These are phyloP conservation scores for Leptopterna dolabrata DNA, from an alignment of 2,888 invertebrate species.

Conservation along the genomic window DNA sequence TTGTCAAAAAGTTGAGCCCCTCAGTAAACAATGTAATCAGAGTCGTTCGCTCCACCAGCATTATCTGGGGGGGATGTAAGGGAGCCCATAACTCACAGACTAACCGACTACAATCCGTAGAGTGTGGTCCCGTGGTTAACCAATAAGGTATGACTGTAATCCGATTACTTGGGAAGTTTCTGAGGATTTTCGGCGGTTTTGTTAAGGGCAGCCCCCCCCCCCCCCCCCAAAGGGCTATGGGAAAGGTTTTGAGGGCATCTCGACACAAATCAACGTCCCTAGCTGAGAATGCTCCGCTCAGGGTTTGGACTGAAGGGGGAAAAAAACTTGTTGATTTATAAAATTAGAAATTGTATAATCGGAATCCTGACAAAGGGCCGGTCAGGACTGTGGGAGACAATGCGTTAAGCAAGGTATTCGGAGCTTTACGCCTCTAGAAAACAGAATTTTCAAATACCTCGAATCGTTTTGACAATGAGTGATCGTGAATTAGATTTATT, in stretches of 20 bases:
- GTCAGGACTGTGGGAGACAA: slow-evolving; percentile 18
- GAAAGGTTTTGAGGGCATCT: not conserved
- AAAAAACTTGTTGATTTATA: slow-evolving; percentile 52
- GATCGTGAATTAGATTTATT: no score
- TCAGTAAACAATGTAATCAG: slow-evolving; percentile 47
- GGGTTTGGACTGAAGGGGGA: slow-evolving; percentile 14
- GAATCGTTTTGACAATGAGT: not conserved
- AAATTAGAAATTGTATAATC: slow-evolving; percentile 53
- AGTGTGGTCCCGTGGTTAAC: slow-evolving; percentile 26
- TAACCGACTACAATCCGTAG: not conserved
- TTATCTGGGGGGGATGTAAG: not conserved
- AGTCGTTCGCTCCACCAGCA: not conserved
- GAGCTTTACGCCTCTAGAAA: not conserved
- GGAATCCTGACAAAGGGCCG: slow-evolving; percentile 19
- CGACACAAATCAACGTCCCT: slow-evolving; percentile 50
- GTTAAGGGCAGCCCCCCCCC: no score
- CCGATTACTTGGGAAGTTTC: slow-evolving; percentile 28
- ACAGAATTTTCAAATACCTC: not conserved
- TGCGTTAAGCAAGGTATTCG: not conserved
- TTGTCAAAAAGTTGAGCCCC: slow-evolving; percentile 4
- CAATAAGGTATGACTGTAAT: slow-evolving; percentile 51
- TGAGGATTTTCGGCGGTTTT: not conserved
- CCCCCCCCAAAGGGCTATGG: not conserved
- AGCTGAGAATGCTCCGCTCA: slow-evolving; percentile 28
- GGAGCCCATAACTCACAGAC: slow-evolving; percentile 7